Evolutionary conservation across 2,888 invertebrate species (phyloP), one percentile per base, ranked within the genome.

Genomic region (Amphipoea oculea): DNA sequence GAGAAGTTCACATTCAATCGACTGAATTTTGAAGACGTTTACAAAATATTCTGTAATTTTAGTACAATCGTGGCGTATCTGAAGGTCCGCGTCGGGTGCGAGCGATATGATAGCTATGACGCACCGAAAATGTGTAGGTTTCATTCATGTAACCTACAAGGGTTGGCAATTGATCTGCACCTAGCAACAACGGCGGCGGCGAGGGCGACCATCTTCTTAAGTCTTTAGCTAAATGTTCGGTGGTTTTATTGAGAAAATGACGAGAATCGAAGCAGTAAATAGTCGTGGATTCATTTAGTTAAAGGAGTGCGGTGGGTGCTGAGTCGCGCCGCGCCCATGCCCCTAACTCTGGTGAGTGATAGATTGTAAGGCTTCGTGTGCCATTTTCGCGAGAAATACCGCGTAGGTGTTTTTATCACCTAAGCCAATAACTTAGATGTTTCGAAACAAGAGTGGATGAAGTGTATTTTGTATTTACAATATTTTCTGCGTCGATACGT

Each of bases 291-390:
- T 94, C 89, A 94, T 95, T 95, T 95, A 96, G 95, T 94, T 93
- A 94, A 93, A 93, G 94, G 94, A 95, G 94, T 95, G 95, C 94
- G 94, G 90, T 91, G 89, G 87, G 93, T 93, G 90, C 93, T 90
- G 93, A 93, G 93, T 90, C 93, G 96, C 95, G 96, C 96, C 96
- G 96, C 96, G 96, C 96, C 96, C 96, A 97, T 97, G 96, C 94
- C 92, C 95, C 93, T 94, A 94, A 94, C 94, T 94, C 94, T 95
- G 96, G 96, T 96, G 94, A 97, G 96, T 97, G 94, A 91, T 97
- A 96, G 93, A 92, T 95, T 95, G 91, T 97, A 96, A 96, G 96
- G 96, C 94, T 96, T 96, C 96, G 91, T 92, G 93, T 95, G 95
- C 94, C 94, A 94, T 94, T 95, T 94, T 94, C 92, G 92, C 92